These are phyloP conservation scores for Flabesymbios commensalis DNA, from an alignment of 2,888 invertebrate genomes.

Conservation along the genomic window DNA sequence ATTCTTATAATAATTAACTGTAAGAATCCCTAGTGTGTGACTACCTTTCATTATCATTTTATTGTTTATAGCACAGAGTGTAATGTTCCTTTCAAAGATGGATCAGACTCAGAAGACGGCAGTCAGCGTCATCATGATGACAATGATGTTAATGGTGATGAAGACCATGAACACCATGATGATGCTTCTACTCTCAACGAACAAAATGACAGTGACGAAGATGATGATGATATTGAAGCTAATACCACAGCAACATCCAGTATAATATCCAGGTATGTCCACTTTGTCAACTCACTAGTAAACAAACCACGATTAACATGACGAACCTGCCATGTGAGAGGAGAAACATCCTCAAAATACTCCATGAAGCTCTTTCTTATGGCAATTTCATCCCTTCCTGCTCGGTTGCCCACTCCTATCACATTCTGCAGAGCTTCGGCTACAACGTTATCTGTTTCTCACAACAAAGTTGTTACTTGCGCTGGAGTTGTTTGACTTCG, in stretches of 20 bases:
- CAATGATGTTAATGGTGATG: not conserved
- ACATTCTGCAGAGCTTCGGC: not conserved
- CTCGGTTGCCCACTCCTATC: constrained; percentile 1
- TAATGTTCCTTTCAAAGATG: not conserved
- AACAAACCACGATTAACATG: constrained; percentile 1
- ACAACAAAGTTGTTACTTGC: too few species aligned
- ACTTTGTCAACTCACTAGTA: not conserved
- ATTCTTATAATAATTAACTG: too few species aligned
- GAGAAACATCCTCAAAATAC: constrained; percentile 3
- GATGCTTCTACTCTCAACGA: too few species aligned
- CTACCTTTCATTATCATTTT: not conserved
- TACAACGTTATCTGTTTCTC: too few species aligned
- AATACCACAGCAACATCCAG: not conserved
- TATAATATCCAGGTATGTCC: not conserved
- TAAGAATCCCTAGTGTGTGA: too few species aligned
- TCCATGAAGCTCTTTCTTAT: constrained; percentile 10
- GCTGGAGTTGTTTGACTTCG: not conserved
- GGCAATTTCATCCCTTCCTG: constrained; percentile 1
- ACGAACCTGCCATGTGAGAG: constrained; percentile 3
- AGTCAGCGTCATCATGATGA: not conserved
- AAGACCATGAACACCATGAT: not conserved
- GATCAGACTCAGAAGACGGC: not conserved
- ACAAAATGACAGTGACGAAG: too few species aligned
- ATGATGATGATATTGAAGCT: not conserved
- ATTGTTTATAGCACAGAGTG: not conserved